These are phyloP conservation scores for Myripristis jacobus DNA, from an alignment of 2,797 vertebrate genomes.

Conservation along the genomic window DNA sequence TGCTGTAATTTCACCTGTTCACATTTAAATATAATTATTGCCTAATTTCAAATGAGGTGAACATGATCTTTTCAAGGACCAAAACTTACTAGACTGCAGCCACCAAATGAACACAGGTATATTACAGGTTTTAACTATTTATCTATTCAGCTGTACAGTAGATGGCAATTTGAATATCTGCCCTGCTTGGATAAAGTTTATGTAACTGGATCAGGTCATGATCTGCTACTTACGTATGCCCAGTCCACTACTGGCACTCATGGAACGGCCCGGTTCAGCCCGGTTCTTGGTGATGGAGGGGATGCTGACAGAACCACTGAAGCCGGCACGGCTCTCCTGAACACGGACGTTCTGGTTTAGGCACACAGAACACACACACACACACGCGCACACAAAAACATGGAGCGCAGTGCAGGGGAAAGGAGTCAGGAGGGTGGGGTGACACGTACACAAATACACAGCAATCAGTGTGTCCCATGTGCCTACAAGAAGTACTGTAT, in stretches of 20 bases:
- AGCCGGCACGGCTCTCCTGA: constrained; percentile 93
- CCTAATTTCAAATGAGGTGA: no score
- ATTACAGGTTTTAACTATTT: neutral
- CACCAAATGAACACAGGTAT: no score
- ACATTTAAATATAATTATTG: no score
- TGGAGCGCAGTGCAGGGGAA: constrained; percentile 54
- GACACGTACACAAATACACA: constrained; percentile 21
- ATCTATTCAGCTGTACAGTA: neutral
- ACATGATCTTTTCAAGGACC: no score
- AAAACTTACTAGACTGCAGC: no score
- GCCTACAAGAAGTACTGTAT: constrained; percentile 6
- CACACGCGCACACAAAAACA: constrained; percentile 22
- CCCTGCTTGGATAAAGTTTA: neutral
- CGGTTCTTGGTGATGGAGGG: constrained; percentile 96
- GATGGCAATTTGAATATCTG: no score
- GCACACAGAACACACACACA: constrained; percentile 49
- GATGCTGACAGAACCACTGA: constrained; percentile 98
- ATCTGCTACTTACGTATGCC: constrained; percentile 90
- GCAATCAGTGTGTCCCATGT: neutral
- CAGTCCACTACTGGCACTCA: constrained; percentile 97
- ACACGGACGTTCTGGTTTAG: constrained; percentile 90
- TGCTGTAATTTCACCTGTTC: no score
- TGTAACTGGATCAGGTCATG: neutral
- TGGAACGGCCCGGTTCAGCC: constrained; percentile 94
- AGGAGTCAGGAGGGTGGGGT: constrained; percentile 59